Conservation (phyloP, 2,797 vertebrate genomes). For the Cuniculus paca region DNA sequence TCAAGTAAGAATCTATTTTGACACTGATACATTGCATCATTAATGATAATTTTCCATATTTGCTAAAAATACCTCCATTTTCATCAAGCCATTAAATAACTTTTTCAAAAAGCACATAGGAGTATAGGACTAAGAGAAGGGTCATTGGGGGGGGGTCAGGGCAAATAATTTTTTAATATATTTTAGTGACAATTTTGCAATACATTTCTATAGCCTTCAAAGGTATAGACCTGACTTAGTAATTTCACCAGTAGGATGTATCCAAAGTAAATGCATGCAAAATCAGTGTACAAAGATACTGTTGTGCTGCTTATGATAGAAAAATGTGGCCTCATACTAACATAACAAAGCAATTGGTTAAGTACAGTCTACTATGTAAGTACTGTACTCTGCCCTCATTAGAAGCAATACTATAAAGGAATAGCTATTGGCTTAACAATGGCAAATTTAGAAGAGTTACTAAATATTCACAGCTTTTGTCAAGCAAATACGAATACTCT, state of each 20-base stretch:
- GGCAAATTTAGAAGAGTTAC: constrained; percentile 30
- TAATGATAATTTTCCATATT: constrained; percentile 31
- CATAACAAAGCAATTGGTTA: constrained; percentile 8
- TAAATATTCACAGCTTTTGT: constrained; percentile 55
- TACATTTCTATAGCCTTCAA: constrained; percentile 35
- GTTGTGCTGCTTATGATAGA: not conserved
- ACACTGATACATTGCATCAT: not conserved
- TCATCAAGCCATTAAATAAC: constrained; percentile 62
- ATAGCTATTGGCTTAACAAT: constrained; percentile 60
- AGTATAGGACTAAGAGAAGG: not conserved
- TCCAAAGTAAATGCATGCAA: constrained; percentile 13
- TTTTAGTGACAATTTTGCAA: not conserved
- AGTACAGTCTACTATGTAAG: constrained; percentile 44
- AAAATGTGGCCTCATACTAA: not conserved
- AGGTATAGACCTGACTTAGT: not conserved
- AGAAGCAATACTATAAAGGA: constrained; percentile 55
- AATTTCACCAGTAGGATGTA: constrained; percentile 32
- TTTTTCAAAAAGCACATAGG: constrained; percentile 28
- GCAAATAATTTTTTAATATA: not conserved
- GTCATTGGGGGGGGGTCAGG: not conserved
- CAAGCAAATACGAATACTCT: constrained; percentile 63
- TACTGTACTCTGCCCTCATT: not conserved
- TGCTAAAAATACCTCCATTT: constrained; percentile 67
- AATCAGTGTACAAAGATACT: constrained; percentile 35
- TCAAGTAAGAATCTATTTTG: constrained; percentile 58